Conservation (phyloP, 2,888 invertebrate genomes). For the Drosophila yooni region DNA sequence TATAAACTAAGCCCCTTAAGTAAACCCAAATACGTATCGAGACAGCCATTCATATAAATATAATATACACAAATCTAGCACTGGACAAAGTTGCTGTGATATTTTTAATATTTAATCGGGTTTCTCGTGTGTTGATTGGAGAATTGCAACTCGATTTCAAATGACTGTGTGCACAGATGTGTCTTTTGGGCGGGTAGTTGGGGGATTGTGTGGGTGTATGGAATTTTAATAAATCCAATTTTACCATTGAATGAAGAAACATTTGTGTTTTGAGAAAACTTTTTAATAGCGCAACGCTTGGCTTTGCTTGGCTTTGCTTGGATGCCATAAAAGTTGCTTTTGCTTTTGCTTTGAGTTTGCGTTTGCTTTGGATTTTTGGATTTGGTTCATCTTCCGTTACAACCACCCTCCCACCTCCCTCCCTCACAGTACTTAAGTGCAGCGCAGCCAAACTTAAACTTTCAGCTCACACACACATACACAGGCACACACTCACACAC, state of each 20-base stretch:
- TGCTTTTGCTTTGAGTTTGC: neutral
- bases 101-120: constrained; percentile 2
- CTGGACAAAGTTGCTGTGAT: neutral
- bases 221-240: constrained; percentile 69
- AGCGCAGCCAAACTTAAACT: constrained; percentile 70
- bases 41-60: neutral
- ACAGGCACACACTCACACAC: neutral
- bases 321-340: constrained; percentile 58
- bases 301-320: constrained; percentile 68
- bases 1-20: constrained; percentile 37
- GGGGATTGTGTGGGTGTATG: neutral
- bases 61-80: neutral
- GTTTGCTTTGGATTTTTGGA: constrained; percentile 27
- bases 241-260: constrained; percentile 60
- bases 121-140: constrained; percentile 6
- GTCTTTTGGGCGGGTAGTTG: neutral
- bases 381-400: constrained; percentile 22
- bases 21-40: neutral
- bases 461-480: constrained; percentile 27
- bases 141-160: constrained; percentile 15
- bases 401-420: neutral
- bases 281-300: constrained; percentile 74
- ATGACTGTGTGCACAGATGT: constrained; percentile 1
- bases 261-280: constrained; percentile 51
- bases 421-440: constrained; percentile 64